Evolutionary conservation across 2,113 vertebrate genomes (phyloP).

Genomic region (Crotalus viridis): DNA sequence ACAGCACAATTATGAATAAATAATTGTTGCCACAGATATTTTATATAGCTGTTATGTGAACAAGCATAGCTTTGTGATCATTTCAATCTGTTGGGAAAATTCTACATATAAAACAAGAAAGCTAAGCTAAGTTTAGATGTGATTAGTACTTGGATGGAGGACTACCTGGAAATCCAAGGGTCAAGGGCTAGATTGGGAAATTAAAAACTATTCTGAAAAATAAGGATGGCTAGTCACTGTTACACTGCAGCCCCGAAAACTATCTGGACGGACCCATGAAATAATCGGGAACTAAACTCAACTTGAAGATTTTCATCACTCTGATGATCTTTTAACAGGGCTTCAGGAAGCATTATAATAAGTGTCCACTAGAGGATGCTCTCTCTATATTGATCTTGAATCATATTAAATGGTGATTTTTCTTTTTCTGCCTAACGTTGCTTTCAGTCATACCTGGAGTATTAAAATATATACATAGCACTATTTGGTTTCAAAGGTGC

Average conservation of each 20-base stretch:
- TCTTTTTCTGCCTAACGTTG: neutral
- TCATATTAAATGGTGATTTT: neutral
- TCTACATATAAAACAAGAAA: neutral
- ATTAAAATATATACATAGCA: neutral
- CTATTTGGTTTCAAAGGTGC: neutral
- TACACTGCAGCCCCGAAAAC: neutral
- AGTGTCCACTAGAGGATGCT: conserved; percentile 18
- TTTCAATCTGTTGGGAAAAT: neutral
- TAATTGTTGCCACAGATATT: neutral
- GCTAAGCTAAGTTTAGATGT: neutral
- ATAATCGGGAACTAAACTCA: neutral
- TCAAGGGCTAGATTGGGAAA: neutral
- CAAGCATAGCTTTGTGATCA: neutral
- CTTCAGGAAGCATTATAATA: neutral
- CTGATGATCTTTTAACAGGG: too few species aligned
- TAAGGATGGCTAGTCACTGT: neutral
- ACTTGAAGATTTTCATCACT: neutral
- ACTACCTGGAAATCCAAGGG: neutral
- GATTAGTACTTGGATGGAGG: neutral
- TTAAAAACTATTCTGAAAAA: neutral
- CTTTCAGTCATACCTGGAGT: neutral
- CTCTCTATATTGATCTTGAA: neutral
- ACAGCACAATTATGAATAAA: neutral
- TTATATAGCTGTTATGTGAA: neutral
- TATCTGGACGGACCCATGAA: neutral